These are phyloP conservation scores for Petrophora chlorosata DNA, from an alignment of 2,888 invertebrate genomes.

Conservation along the genomic window DNA sequence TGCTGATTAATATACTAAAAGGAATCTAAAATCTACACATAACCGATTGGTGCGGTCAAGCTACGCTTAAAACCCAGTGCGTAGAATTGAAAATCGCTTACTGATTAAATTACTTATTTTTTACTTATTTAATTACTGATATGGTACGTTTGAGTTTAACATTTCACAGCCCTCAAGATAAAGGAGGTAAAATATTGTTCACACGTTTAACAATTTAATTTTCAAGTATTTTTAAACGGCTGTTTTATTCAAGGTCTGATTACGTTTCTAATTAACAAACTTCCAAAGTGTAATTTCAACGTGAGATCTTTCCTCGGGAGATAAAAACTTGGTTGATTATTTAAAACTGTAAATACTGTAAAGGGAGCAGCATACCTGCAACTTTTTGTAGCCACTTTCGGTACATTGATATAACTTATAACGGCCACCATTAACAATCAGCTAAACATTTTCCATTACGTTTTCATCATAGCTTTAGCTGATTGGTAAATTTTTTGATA, in stretches of 20 bases:
- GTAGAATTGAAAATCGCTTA: no score
- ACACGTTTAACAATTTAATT: background rate
- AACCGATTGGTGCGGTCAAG: no score
- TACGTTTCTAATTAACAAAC: constrained; percentile 35
- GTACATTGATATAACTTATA: no score
- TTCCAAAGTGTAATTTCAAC: constrained; percentile 36
- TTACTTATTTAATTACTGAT: no score
- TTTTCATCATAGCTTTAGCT: no score
- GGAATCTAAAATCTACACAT: no score
- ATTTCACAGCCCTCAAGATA: background rate
- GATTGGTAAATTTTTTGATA: no score
- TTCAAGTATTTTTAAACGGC: constrained; percentile 13
- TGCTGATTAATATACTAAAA: no score
- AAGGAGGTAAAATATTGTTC: background rate
- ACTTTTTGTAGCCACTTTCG: background rate
- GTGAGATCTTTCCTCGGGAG: constrained; percentile 34
- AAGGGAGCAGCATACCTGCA: constrained; percentile 1
- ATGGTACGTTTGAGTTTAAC: background rate
- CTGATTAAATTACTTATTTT: no score
- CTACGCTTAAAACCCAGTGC: no score
- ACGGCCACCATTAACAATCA: no score
- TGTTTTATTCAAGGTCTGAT: constrained; percentile 26
- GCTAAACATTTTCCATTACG: no score
- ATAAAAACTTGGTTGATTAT: constrained; percentile 39
- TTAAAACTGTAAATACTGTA: constrained; percentile 56